These are phyloP conservation scores for Andrena cerasifolii DNA, from an alignment of 1,140 invertebrate species.

Conservation along the genomic window DNA sequence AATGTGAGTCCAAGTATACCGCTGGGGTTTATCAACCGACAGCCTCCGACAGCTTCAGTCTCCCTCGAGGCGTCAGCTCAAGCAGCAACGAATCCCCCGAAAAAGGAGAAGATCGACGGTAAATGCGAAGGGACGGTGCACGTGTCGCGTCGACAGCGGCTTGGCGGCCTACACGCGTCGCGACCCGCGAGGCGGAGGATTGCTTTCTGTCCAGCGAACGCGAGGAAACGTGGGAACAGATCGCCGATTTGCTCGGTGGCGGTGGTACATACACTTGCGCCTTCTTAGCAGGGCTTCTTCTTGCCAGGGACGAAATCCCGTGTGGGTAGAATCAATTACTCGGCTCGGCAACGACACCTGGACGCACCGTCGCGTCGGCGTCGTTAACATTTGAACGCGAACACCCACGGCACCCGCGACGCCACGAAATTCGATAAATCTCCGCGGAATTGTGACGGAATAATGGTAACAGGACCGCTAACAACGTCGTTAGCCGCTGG, in stretches of 20 bases:
- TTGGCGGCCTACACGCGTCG: constrained; percentile 56
- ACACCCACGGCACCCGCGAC: constrained; percentile 52
- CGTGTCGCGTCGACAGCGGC: constrained; percentile 12
- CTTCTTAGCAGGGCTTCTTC: constrained; percentile 23
- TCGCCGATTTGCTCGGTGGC: constrained; percentile 60
- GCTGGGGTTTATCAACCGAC: too few species aligned
- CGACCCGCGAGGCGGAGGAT: constrained; percentile 29
- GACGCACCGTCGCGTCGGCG: constrained; percentile 35
- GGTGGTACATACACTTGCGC: constrained; percentile 56
- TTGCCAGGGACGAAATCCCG: constrained; percentile 14
- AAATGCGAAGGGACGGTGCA: not conserved
- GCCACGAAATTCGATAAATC: constrained; percentile 61
- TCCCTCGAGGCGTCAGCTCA: not conserved
- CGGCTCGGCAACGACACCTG: constrained; percentile 54
- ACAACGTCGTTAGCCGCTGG: constrained; percentile 55
- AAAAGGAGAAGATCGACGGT: not conserved
- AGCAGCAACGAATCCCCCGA: not conserved
- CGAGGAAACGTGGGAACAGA: constrained; percentile 66
- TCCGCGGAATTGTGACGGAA: constrained; percentile 47
- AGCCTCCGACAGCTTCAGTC: too few species aligned
- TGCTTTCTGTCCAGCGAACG: not conserved
- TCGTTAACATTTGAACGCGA: constrained; percentile 57
- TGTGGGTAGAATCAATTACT: constrained; percentile 68
- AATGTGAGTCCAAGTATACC: too few species aligned
- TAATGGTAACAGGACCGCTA: constrained; percentile 60